These are phyloP conservation scores for Acrossocheilus wenchowensis DNA, from an alignment of 2,797 vertebrate species.

Conservation along the genomic window DNA sequence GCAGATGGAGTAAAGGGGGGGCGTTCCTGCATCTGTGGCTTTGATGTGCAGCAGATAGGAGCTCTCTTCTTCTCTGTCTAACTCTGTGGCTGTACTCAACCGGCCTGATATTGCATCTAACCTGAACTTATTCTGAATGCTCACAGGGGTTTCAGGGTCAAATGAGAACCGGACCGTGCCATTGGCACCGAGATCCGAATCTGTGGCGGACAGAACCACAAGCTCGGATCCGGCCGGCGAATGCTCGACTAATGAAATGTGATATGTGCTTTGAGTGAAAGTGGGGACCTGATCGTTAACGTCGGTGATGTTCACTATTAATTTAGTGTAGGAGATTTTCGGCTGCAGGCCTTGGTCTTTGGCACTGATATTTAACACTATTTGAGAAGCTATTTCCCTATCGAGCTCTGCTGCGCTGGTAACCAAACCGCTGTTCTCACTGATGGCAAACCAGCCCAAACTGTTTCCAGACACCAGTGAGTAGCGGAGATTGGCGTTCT, in stretches of 20 bases:
- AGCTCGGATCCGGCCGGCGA: constrained; percentile 86
- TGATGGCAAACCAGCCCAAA: constrained; percentile 95
- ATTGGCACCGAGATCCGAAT: constrained; percentile 92
- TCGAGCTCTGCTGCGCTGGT: constrained; percentile 85
- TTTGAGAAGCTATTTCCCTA: constrained; percentile 88
- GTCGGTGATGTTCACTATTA: constrained; percentile 91
- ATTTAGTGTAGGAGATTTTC: constrained; percentile 90
- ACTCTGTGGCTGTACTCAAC: constrained; percentile 82
- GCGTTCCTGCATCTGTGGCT: constrained; percentile 88
- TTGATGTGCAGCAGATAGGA: constrained; percentile 84
- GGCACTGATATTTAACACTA: constrained; percentile 95
- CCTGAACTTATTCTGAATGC: constrained; percentile 82
- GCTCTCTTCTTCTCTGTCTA: constrained; percentile 91
- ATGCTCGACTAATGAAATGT: constrained; percentile 86
- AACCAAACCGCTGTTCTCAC: constrained; percentile 95
- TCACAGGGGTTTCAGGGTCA: constrained; percentile 81
- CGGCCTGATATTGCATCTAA: constrained; percentile 87
- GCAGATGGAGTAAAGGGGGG: constrained; percentile 85
- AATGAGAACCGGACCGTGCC: constrained; percentile 91
- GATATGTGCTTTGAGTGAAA: constrained; percentile 85
- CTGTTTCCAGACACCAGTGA: constrained; percentile 94
- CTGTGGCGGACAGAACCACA: constrained; percentile 84
- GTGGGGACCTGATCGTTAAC: constrained; percentile 93
- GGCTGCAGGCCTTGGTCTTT: constrained; percentile 97
- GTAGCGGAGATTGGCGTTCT: constrained; percentile 96